These are phyloP conservation scores for Actinemys pallida DNA, from an alignment of 2,113 vertebrate species.

Conservation along the genomic window DNA sequence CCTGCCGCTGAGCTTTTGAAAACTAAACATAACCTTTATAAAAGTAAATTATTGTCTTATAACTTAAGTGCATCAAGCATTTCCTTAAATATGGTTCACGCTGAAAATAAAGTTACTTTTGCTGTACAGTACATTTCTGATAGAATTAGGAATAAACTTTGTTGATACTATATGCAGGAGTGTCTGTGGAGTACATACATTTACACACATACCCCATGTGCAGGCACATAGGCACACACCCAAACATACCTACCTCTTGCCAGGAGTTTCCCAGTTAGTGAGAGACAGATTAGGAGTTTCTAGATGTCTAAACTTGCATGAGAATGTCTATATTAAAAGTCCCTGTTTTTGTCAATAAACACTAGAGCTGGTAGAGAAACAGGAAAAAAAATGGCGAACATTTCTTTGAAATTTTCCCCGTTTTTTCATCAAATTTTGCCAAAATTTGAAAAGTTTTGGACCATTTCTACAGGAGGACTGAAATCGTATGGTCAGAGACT, in stretches of 20 bases:
- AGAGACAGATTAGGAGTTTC: slow-evolving; percentile 52
- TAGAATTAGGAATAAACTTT: slow-evolving; percentile 79
- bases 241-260: background rate
- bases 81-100: slow-evolving; percentile 87
- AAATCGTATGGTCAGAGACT: background rate
- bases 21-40: slow-evolving; percentile 79
- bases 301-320: slow-evolving; percentile 63
- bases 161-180: slow-evolving; percentile 67
- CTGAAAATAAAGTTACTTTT: slow-evolving; percentile 84
- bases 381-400: background rate
- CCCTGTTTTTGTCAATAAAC: slow-evolving; percentile 70
- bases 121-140: slow-evolving; percentile 81
- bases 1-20: slow-evolving; percentile 62
- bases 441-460: background rate
- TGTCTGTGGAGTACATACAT: background rate
- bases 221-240: background rate
- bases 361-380: slow-evolving; percentile 12
- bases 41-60: slow-evolving; percentile 84
- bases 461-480: background rate
- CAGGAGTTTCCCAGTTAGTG: background rate
- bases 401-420: background rate
- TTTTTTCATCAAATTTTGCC: fast-evolving
- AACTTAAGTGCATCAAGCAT: slow-evolving; percentile 87
- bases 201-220: background rate
- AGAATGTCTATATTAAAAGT: slow-evolving; percentile 71